Conservation (phyloP, 2,797 vertebrate species). For the Chromis chromis region DNA sequence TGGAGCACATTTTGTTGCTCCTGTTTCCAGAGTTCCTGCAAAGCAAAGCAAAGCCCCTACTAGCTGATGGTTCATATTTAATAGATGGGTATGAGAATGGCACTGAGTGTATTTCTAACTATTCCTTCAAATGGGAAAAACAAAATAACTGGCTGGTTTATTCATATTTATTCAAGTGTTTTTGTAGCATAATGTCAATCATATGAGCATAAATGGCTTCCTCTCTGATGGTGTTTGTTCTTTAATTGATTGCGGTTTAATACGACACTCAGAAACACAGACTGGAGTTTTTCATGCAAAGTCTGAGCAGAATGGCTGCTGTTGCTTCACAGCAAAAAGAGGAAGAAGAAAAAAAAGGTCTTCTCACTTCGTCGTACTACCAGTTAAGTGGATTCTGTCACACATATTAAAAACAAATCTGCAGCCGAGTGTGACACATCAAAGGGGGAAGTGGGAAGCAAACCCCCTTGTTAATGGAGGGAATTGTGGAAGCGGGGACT, state of each 20-base stretch:
- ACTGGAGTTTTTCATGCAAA: background rate
- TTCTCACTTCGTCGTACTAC: slow-evolving; percentile 29
- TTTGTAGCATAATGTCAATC: too few species aligned
- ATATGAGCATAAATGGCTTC: background rate
- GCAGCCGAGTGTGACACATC: slow-evolving; percentile 74
- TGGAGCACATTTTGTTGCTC: background rate
- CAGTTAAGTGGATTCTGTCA: slow-evolving; percentile 80
- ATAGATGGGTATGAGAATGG: background rate
- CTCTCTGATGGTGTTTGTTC: background rate
- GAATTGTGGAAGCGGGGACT: slow-evolving; percentile 63
- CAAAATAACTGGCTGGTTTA: too few species aligned
- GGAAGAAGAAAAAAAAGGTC: background rate
- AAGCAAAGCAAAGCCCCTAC: background rate
- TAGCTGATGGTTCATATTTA: background rate
- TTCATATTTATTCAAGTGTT: too few species aligned
- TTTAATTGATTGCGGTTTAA: background rate
- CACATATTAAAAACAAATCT: slow-evolving; percentile 81
- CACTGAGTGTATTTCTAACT: too few species aligned
- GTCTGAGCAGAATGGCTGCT: background rate
- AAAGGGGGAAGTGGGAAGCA: slow-evolving; percentile 68
- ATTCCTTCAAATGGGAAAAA: too few species aligned
- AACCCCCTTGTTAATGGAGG: slow-evolving; percentile 74
- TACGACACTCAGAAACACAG: background rate
- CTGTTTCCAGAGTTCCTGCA: background rate
- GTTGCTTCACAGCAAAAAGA: background rate